Conservation (phyloP, 2,113 vertebrate genomes). For the Gasterosteus nipponicus region DNA sequence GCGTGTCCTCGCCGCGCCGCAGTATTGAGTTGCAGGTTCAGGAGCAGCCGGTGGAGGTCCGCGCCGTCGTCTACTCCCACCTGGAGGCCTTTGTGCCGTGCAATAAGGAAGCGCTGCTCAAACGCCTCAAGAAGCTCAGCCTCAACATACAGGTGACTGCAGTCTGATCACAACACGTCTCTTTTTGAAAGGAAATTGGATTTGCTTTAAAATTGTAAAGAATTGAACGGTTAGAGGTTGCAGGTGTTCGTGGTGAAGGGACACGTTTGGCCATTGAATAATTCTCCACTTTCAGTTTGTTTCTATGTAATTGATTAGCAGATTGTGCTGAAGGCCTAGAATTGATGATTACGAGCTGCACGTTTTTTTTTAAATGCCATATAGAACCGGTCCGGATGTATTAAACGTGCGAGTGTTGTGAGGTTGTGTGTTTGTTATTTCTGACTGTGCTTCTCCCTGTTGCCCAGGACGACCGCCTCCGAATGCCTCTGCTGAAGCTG, state of each 20-base stretch:
- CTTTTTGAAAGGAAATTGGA: not conserved
- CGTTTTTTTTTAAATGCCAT: not conserved
- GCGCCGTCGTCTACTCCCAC: constrained; percentile 90
- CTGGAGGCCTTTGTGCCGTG: constrained; percentile 98
- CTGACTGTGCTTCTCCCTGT: constrained; percentile 7
- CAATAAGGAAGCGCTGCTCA: constrained; percentile 96
- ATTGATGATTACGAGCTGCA: not conserved
- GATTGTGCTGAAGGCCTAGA: not conserved
- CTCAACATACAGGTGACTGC: constrained; percentile 94
- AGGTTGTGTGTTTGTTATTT: not conserved
- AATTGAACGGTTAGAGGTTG: not conserved
- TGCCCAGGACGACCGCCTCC: constrained; percentile 91
- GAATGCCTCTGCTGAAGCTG: constrained; percentile 92
- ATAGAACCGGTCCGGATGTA: constrained; percentile 4
- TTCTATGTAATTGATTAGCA: not conserved
- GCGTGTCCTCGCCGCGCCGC: constrained; percentile 9
- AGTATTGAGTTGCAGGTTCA: constrained; percentile 98
- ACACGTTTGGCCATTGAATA: not conserved
- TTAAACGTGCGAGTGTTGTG: not conserved
- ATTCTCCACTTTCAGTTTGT: not conserved
- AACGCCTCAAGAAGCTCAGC: constrained; percentile 96
- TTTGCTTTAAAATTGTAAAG: not conserved
- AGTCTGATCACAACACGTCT: not conserved
- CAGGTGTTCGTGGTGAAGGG: not conserved
- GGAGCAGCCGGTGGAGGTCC: constrained; percentile 86